Conservation (phyloP, 2,888 invertebrate species). For the Cataglyphis altisquamis region DNA sequence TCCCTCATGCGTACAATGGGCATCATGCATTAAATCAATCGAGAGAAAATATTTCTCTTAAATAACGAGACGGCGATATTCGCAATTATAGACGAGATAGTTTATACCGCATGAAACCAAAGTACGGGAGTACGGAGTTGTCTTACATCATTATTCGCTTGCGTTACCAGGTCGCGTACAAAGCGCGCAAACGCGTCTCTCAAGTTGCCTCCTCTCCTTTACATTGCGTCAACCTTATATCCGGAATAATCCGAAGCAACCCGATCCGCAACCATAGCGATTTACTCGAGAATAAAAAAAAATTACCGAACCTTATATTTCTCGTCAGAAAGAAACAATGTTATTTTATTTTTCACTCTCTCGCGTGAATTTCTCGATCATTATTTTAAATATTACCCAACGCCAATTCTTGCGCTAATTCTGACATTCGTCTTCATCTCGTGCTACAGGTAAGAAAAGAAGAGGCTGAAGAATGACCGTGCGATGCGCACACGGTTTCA, state of each 20-base stretch:
- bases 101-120: constrained; percentile 80
- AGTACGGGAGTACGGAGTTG: constrained; percentile 78
- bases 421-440: neutral
- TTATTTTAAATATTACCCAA: neutral
- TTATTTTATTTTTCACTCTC: neutral
- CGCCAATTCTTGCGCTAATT: neutral
- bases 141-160: constrained; percentile 84
- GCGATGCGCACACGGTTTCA: constrained; percentile 33
- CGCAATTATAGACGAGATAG: constrained; percentile 73
- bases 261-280: constrained; percentile 33
- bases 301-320: neutral
- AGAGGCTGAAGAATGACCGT: neutral
- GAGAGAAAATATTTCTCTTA: neutral
- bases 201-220: constrained; percentile 43
- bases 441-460: neutral
- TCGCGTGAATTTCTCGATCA: constrained; percentile 11
- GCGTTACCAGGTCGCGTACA: constrained; percentile 77
- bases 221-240: constrained; percentile 45
- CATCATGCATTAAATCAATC: neutral
- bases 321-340: neutral
- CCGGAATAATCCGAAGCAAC: constrained; percentile 37
- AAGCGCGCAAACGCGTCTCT: constrained; percentile 54
- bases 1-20: neutral
- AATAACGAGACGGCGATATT: constrained; percentile 56
- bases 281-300: constrained; percentile 23